These are phyloP conservation scores for Antheraea pernyi DNA, from an alignment of 1,140 invertebrate species.

Conservation along the genomic window DNA sequence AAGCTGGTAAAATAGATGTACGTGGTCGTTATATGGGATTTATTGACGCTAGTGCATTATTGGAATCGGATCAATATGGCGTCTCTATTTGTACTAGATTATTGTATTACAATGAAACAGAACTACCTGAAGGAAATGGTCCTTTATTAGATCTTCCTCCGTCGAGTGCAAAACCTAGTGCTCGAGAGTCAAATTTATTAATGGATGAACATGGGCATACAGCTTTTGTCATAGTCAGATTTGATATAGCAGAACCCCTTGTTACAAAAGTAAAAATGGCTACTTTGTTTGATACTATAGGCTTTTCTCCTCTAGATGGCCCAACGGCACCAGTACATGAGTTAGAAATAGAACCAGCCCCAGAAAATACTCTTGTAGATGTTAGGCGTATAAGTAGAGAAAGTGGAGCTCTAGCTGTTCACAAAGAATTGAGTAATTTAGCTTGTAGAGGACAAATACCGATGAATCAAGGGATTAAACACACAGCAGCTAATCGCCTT, in stretches of 20 bases:
- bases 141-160: constrained; percentile 59
- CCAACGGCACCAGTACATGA: constrained; percentile 30
- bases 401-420: constrained; percentile 58
- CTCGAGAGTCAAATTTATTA: constrained; percentile 47
- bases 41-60: constrained; percentile 51
- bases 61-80: constrained; percentile 52
- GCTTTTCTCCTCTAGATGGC: constrained; percentile 41
- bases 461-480: constrained; percentile 62
- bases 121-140: constrained; percentile 38
- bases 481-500: constrained; percentile 61
- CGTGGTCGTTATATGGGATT: constrained; percentile 62
- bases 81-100: constrained; percentile 54
- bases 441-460: constrained; percentile 45
- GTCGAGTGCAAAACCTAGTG: constrained; percentile 51
- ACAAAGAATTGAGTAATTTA: constrained; percentile 56
- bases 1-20: constrained; percentile 55
- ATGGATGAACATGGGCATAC: constrained; percentile 50
- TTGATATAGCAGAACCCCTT: constrained; percentile 57
- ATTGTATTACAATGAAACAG: constrained; percentile 46
- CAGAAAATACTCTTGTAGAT: constrained; percentile 49
- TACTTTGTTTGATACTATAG: constrained; percentile 49
- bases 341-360: constrained; percentile 32
- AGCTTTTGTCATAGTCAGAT: constrained; percentile 51
- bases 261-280: constrained; percentile 50
- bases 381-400: constrained; percentile 53